Conservation (phyloP, 2,888 invertebrate species). For the Anticlea derivata region DNA sequence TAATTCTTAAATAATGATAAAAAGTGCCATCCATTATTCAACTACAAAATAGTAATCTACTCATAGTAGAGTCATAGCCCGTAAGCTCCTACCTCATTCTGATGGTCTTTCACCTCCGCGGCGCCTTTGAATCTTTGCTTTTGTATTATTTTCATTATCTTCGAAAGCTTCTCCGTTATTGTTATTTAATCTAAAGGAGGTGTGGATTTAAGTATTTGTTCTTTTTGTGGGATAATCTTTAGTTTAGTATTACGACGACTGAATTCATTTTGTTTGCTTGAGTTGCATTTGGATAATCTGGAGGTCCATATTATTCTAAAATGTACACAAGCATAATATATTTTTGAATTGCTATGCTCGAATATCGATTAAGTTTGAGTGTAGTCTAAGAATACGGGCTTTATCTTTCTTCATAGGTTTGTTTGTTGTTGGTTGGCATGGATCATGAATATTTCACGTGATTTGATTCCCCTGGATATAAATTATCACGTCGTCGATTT, state of each 20-base stretch:
- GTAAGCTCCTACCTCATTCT: slow-evolving; percentile 13
- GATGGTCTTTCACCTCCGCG: slow-evolving; percentile 56
- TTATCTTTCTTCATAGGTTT: no score
- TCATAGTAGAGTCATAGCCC: background rate
- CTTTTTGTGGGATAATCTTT: slow-evolving; percentile 50
- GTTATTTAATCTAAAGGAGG: slow-evolving; percentile 68
- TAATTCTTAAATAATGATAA: no score
- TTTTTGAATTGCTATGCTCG: no score
- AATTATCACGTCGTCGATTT: no score
- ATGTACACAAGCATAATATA: no score
- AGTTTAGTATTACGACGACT: slow-evolving; percentile 1
- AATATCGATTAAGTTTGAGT: no score
- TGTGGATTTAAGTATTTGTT: slow-evolving; percentile 41
- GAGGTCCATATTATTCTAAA: no score
- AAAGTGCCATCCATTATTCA: background rate
- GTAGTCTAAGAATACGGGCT: no score
- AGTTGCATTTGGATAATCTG: slow-evolving; percentile 2
- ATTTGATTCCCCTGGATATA: no score
- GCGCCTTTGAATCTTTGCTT: slow-evolving; percentile 43
- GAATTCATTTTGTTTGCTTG: slow-evolving; percentile 3
- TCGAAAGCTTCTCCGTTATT: slow-evolving; percentile 57
- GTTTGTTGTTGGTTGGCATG: no score
- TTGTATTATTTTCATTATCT: slow-evolving; percentile 56
- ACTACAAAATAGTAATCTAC: no score
- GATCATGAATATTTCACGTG: no score